Evolutionary conservation across 2,113 vertebrate species (phyloP), one percentile per base, ranked within the genome.

Genomic region (Catharus bicknelli): DNA sequence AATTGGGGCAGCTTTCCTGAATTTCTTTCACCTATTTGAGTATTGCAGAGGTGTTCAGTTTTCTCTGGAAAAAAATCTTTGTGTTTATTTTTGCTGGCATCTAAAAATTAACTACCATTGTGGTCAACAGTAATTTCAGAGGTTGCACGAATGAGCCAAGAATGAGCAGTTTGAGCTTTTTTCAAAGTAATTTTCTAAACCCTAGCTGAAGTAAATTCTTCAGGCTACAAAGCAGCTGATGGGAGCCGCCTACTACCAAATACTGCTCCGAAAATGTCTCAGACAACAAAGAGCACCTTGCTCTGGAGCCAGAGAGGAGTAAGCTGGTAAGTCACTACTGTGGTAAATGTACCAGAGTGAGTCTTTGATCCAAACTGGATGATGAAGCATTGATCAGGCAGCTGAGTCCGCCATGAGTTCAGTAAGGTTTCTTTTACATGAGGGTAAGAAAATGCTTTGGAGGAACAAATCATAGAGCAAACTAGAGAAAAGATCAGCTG

Each of bases 41-140:
- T 94, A 92, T 78, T 92, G 58, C 88, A 92, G 67, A 81, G 58
- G 27, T 63, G 38, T 27, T 47, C 20, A 42, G 13, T 80, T 95
- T 96, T 72, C 63, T 63, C 50, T 61, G 47, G 30, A 57, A 94
- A 86, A 57, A 80, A 74, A 77, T 34, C 30, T 57, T 88, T 42
- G 36, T 58, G 29, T 80, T 73, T 77, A 5, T 81, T 94, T 94
- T 87, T 68, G 77, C 62, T 93, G 74, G 50, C 61, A 86, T 55
- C 40, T 78, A 72, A 50, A 92, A 87, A 81, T n/a, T 58, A 62
- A 55, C 38, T 59, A 51, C 43, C 13, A 14, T 63, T 68, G 62
- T 2, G 13, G 38, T 45, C 45, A 59, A 50, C 25, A 22, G 36
- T 43, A 23, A 66, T 16, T 95, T 87, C 36, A 38, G 29, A 79